Base-by-base conservation (phyloP, 2,797 vertebrate genomes). In the Cirrhinus molitorella region DNA sequence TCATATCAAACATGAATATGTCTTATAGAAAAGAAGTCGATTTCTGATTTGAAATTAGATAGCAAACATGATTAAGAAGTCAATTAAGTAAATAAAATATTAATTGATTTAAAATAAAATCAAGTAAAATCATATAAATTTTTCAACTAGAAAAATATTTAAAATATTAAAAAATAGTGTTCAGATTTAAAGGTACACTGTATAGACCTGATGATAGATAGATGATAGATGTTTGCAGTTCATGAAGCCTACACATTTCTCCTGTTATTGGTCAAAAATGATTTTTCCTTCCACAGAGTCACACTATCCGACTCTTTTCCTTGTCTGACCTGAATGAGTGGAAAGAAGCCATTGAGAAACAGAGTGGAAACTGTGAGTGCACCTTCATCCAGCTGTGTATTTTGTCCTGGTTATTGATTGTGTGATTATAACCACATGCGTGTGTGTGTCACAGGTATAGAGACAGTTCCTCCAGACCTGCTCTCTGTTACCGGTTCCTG, bases 401-500 rank as follows among this genome's bases (percentile, higher is more conserved):
- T 49, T 34, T 74, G 55, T 21, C 23, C 55, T 77, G 74, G 7
- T 40, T 55, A 61, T 28, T 63, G 23, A 45, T 77, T 28, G 51
- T 13, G 4, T 68, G 2, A 59, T 28, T 11, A 61, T 17, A 34
- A 40, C 76, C 25, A 8, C 17, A 45, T 17, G 12, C 17, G 43
- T 79, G 25, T 85, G 13, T 83, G 49, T 66, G 28, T 85, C 16
- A 84, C 89, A 95, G 94, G 92, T 57, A 76, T 91, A 37, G 93
- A 94, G 87, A 94, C 92, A 0, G 87, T 95, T 70, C 92, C 94
- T 49, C 94, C 94, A 10, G 95, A 95, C 81, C 87, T 95, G 79
- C 93, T 95, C 28, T 94, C 93, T 0, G 92, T 95, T 73, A 95
- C 94, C 57, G 86, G 91, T 19, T 91, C 94, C 3, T 96, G 95